Evolutionary conservation across 2,113 vertebrate species (phyloP), one percentile per base, ranked within the genome.

Genomic region (Lagenorhynchus albirostris): DNA sequence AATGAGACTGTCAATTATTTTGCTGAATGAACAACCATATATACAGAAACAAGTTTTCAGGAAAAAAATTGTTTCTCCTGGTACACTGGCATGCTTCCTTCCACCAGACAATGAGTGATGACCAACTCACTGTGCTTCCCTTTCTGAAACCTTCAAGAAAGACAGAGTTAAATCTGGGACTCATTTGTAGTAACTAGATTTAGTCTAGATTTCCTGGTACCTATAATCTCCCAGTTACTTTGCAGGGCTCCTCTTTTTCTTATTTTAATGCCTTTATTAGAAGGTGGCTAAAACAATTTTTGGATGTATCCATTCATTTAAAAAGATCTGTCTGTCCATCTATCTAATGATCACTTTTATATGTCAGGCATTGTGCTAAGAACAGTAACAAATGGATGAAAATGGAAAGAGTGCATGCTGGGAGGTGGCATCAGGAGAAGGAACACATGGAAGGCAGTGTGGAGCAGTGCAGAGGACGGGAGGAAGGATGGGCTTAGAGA

Each of bases 231-330:
- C 20, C 44, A 17, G n/a, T 44, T 91, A 87, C 73, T 89, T 74
- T 63, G 31, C 71, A 68, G 13, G 44, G 33, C 8, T 91, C 8
- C 29, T 88, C 82, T 71, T 53, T 58, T 53, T 65, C 41, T 68
- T 71, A 55, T 77, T 82, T 95, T 86, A 58, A 83, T 73, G 68
- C 11, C 84, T 91, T 76, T 55, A 80, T 29, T 92, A 85, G 76
- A 94, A 92, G 77, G 7, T 71, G 31, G 50, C 8, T 84, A 80
- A 90, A 96, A 53, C 81, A 94, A 88, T 88, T 96, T 98, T 85
- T n/a, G 31, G 58, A 88, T 31, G 11, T 53, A 91, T 77, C 36
- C 25, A 76, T 67, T 95, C 53, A 94, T 89, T 81, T 17, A 63
- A 83, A 95, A 96, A 83, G 53, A 58, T 44, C 62, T 58, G 60